Evolutionary conservation across 2,888 invertebrate species (phyloP).

Genomic region (Leptinotarsa haldemani): DNA sequence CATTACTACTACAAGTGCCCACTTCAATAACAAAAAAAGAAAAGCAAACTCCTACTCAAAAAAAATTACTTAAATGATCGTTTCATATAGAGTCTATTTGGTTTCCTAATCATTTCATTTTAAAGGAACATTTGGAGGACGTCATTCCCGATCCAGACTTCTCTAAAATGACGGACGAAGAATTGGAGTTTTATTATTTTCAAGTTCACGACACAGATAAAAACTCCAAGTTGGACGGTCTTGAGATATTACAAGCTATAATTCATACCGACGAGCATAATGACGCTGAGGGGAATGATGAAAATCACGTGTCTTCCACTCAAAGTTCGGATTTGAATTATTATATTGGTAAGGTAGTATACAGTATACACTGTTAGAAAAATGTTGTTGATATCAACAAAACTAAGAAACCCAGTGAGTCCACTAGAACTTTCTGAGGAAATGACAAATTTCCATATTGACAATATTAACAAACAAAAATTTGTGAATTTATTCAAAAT

Average conservation of each 20-base stretch:
- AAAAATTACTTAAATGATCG: too few relatives aligned
- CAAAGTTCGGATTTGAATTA: slow-evolving; percentile 66
- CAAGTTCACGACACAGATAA: slow-evolving; percentile 90
- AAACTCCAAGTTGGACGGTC: slow-evolving; percentile 88
- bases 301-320: slow-evolving; percentile 49
- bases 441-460: too few relatives aligned
- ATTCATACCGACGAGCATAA: slow-evolving; percentile 77
- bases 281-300: slow-evolving; percentile 65
- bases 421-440: too few relatives aligned
- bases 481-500: too few relatives aligned
- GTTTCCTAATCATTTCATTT: neutral
- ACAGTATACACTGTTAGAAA: too few relatives aligned
- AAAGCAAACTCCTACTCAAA: too few relatives aligned
- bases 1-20: too few relatives aligned
- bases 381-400: too few relatives aligned
- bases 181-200: slow-evolving; percentile 87
- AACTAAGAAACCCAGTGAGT: too few relatives aligned
- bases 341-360: slow-evolving; percentile 64
- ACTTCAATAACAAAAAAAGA: too few relatives aligned
- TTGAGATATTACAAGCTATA: slow-evolving; percentile 88
- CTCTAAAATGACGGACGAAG: slow-evolving; percentile 83
- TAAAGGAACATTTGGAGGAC: slow-evolving; percentile 63
- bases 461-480: too few relatives aligned
- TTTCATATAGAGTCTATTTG: too few relatives aligned
- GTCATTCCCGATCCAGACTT: slow-evolving; percentile 68